phyloP scores from a whole-genome alignment of 2,888 invertebrate genomes.

The Bellardia bayeri region DNA sequence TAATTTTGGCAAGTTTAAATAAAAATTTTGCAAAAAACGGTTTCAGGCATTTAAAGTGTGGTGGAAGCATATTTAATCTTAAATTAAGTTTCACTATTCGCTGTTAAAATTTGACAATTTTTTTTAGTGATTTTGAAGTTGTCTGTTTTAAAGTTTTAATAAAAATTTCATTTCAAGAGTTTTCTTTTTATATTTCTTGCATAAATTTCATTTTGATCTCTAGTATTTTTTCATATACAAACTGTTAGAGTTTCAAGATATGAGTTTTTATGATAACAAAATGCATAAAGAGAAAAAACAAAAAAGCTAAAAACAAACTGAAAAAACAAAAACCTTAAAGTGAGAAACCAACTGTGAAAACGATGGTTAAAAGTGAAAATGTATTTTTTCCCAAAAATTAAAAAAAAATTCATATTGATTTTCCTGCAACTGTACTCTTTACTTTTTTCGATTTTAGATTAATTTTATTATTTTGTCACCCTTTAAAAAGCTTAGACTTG shows the following conservation, averaged over 20 bases:
- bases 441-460: constrained; percentile 1
- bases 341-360: constrained; percentile 56
- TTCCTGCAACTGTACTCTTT: not conserved
- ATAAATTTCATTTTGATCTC: not conserved
- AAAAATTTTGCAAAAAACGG: too few species aligned
- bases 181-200: not conserved
- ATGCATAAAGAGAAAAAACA: constrained; percentile 1
- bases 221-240: not conserved
- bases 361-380: constrained; percentile 56
- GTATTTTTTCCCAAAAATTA: not conserved
- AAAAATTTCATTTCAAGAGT: not conserved
- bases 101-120: too few species aligned
- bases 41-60: too few species aligned
- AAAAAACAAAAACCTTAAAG: not conserved
- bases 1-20: too few species aligned
- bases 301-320: not conserved
- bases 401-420: constrained; percentile 52
- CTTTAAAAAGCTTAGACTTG: constrained; percentile 33
- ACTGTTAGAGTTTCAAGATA: not conserved
- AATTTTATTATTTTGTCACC: constrained; percentile 47
- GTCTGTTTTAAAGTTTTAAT: not conserved
- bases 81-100: too few species aligned
- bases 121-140: too few species aligned
- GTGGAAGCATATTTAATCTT: too few species aligned
- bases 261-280: constrained; percentile 26